Evolutionary conservation across 2,797 vertebrate species (phyloP).

Genomic region (Leptatherina wallacei): DNA sequence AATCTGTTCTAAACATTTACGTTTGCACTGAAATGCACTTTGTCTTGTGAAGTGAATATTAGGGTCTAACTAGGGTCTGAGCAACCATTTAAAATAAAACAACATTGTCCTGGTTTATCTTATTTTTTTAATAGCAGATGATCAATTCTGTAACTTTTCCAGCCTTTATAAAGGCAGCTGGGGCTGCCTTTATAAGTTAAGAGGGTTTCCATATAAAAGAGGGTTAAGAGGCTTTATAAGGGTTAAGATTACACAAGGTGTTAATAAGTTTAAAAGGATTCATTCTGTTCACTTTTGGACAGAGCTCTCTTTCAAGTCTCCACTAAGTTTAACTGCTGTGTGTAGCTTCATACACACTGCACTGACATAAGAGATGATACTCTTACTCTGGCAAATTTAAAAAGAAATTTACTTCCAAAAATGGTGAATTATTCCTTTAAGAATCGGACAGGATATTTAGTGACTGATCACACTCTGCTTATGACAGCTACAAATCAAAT

Average conservation of each 20-base stretch:
- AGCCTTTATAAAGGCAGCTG: no score
- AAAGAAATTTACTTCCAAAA: conserved; percentile 9
- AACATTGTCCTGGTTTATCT: no score
- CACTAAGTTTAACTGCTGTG: neutral
- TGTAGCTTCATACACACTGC: neutral
- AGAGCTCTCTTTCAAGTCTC: neutral
- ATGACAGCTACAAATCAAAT: conserved; percentile 26
- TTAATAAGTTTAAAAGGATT: neutral
- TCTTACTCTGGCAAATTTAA: neutral
- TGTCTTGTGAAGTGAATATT: no score
- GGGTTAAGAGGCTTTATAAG: no score
- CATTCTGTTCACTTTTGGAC: neutral
- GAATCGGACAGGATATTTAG: conserved; percentile 6
- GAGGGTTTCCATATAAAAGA: no score
- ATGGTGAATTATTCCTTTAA: conserved; percentile 7
- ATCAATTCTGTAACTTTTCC: no score
- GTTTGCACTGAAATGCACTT: no score
- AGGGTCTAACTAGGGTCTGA: no score
- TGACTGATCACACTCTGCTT: conserved; percentile 33
- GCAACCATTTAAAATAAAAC: no score
- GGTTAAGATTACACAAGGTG: neutral
- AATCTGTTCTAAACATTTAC: no score
- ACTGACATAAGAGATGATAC: neutral
- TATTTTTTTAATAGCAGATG: no score
- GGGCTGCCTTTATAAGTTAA: no score